Evolutionary conservation across 1,140 invertebrate species (phyloP).

Genomic region (Idris sp.): DNA sequence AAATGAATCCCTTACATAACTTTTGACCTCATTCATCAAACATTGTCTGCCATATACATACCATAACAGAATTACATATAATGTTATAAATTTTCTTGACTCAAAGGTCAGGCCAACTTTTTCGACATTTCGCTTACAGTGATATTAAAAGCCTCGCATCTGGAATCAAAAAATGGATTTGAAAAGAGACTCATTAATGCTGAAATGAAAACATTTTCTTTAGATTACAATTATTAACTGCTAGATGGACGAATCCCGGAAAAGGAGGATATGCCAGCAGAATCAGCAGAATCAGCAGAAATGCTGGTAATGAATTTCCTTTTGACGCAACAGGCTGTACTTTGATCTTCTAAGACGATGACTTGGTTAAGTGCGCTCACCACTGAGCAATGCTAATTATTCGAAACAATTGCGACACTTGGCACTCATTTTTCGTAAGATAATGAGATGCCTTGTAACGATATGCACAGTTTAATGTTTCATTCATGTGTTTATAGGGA

Average conservation of each 20-base stretch:
- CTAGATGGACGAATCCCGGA: constrained; percentile 51
- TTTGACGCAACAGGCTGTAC: constrained; percentile 45
- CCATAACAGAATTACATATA: constrained; percentile 10
- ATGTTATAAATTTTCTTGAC: constrained; percentile 19
- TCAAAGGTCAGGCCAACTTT: constrained; percentile 29
- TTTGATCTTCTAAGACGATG: constrained; percentile 54
- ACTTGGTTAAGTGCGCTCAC: constrained; percentile 47
- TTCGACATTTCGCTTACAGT: constrained; percentile 27
- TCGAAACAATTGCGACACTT: constrained; percentile 56
- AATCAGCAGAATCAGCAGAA: constrained; percentile 23
- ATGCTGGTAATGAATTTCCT: constrained; percentile 54
- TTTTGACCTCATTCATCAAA: constrained; percentile 19
- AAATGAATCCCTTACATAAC: constrained; percentile 38
- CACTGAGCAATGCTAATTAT: constrained; percentile 55
- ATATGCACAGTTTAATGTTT: constrained; percentile 42
- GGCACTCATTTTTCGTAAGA: constrained; percentile 43
- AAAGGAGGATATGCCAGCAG: constrained; percentile 13
- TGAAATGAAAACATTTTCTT: constrained; percentile 25
- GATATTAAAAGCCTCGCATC: constrained; percentile 27
- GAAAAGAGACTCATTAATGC: no score
- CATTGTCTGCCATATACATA: constrained; percentile 7
- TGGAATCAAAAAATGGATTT: background rate
- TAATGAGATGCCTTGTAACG: constrained; percentile 47
- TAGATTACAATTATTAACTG: no score
- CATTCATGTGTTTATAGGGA: constrained; percentile 45